Conservation (phyloP, 2,113 vertebrate species). For the Sylvietta virens region DNA sequence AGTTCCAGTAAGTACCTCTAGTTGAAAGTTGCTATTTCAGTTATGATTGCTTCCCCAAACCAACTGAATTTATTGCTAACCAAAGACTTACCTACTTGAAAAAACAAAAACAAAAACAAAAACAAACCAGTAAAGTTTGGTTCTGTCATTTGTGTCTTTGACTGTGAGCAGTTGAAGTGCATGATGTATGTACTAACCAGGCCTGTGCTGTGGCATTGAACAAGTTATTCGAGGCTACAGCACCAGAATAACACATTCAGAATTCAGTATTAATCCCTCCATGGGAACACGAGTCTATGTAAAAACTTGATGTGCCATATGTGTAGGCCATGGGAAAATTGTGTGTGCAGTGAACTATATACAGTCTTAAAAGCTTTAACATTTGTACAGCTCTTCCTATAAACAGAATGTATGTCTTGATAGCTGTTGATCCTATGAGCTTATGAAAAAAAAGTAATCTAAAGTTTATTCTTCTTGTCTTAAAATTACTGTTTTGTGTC, state of each 20-base stretch:
- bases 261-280: slow-evolving; percentile 15
- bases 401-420: slow-evolving; percentile 34
- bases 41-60: background rate
- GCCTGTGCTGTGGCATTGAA: background rate
- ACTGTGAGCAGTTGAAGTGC: background rate
- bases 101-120: background rate
- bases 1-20: background rate
- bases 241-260: background rate
- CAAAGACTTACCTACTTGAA: slow-evolving; percentile 57
- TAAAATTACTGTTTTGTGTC: background rate
- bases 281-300: background rate
- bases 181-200: background rate
- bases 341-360: slow-evolving; percentile 18
- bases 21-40: background rate
- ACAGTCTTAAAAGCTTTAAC: slow-evolving; percentile 50
- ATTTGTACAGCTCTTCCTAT: slow-evolving; percentile 36
- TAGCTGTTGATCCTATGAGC: slow-evolving; percentile 19
- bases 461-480: slow-evolving; percentile 55
- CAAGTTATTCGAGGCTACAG: background rate
- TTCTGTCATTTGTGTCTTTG: slow-evolving; percentile 21
- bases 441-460: background rate
- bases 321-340: slow-evolving; percentile 42
- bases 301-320: slow-evolving; percentile 2
- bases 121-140: background rate
- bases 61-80: slow-evolving; percentile 15